These are phyloP conservation scores for Lordiphosa collinella DNA, from an alignment of 1,140 invertebrate species.

Conservation along the genomic window DNA sequence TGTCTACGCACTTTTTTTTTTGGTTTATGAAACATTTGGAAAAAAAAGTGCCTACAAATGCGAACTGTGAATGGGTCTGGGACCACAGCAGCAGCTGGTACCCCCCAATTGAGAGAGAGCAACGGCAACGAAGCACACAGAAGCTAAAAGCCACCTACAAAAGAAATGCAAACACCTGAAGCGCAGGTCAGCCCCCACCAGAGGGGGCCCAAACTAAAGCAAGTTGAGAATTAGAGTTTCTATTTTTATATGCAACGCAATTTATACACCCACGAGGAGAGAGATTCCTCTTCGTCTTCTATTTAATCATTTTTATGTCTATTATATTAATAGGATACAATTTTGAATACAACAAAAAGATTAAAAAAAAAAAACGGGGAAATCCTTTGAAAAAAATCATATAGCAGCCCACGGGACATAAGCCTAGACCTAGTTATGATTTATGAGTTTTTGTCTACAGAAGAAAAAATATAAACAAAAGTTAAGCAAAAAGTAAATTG, in stretches of 20 bases:
- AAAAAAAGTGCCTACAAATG: conserved; percentile 55
- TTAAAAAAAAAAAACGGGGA: conserved; percentile 8
- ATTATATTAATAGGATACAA: conserved; percentile 72
- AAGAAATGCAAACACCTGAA: conserved; percentile 4
- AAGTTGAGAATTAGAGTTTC: conserved; percentile 51
- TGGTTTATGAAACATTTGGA: conserved; percentile 59
- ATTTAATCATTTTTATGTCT: conserved; percentile 60
- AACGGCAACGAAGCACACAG: conserved; percentile 51
- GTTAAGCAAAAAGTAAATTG: conserved; percentile 13
- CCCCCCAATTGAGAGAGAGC: conserved; percentile 16
- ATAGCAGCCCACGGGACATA: conserved; percentile 20
- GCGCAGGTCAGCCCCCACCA: neutral
- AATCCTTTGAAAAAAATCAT: conserved; percentile 6
- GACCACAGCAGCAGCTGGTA: conserved; percentile 7
- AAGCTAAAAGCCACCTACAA: conserved; percentile 48
- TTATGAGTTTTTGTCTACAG: conserved; percentile 26
- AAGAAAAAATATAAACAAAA: neutral
- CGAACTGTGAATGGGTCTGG: conserved; percentile 32
- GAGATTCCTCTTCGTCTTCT: conserved; percentile 21
- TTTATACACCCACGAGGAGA: conserved; percentile 36
- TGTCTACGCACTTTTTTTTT: conserved; percentile 30
- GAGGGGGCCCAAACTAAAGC: conserved; percentile 1
- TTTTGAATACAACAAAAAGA: conserved; percentile 5
- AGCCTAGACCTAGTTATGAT: conserved; percentile 29
- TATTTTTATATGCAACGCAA: conserved; percentile 65